A percentile compares a stretch with the other conserved stretches of the same genome.
These are phyloP conservation scores for Valencia hispanica DNA, from an alignment of 2,797 vertebrate genomes.

Conservation along the genomic window DNA sequence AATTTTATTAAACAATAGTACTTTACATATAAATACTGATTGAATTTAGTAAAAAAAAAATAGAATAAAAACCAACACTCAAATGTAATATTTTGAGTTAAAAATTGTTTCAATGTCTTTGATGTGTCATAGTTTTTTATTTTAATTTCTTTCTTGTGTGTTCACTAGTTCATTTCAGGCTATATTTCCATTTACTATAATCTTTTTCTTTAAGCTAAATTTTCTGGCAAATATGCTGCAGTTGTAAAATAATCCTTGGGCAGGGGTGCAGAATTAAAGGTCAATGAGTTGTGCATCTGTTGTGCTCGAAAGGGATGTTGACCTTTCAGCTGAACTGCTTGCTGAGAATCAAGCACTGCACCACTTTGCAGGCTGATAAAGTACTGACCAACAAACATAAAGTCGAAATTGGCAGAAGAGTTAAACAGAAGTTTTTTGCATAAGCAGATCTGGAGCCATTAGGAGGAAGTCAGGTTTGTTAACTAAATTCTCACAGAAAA, in stretches of 20 bases:
- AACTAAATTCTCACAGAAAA: conserved; percentile 8
- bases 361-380: conserved; percentile 42
- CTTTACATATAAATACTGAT: neutral
- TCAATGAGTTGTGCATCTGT: conserved; percentile 52
- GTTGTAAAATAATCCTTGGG: conserved; percentile 38
- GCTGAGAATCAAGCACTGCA: conserved; percentile 51
- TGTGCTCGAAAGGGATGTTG: conserved; percentile 50
- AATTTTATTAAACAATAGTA: neutral
- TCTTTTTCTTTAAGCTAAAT: conserved; percentile 34
- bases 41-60: neutral
- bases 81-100: neutral
- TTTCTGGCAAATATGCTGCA: conserved; percentile 43
- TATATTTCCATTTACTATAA: conserved; percentile 50
- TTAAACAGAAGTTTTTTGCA: conserved; percentile 10
- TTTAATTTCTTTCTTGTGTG: neutral
- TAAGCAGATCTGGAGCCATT: neutral
- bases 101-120: neutral
- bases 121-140: too few relatives aligned
- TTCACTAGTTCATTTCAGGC: conserved; percentile 36
- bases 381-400: conserved; percentile 37
- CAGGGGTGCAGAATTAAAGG: conserved; percentile 50
- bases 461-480: neutral
- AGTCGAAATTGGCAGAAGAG: conserved; percentile 7
- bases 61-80: neutral
- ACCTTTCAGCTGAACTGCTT: conserved; percentile 61